phyloP scores from a whole-genome alignment of 2,797 vertebrate species.

The Monodelphis domestica region DNA sequence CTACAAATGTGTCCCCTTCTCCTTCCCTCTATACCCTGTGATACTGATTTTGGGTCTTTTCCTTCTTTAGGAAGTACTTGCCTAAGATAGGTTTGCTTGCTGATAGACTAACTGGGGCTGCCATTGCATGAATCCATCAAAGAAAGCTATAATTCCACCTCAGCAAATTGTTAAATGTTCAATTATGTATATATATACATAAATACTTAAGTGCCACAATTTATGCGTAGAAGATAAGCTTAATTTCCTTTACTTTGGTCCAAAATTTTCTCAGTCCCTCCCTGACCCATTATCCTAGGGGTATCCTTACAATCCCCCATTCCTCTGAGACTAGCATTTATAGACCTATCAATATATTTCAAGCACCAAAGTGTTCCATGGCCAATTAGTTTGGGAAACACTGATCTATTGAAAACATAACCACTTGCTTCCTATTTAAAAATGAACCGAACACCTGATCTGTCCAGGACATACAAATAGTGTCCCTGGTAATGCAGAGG shows the following conservation, averaged over 20 bases:
- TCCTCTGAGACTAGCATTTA: background rate
- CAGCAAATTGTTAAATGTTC: background rate
- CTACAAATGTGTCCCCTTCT: background rate
- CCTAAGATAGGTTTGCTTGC: background rate
- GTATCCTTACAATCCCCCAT: background rate
- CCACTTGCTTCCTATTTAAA: conserved; percentile 33
- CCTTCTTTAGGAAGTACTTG: background rate
- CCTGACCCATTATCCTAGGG: background rate
- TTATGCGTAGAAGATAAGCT: background rate
- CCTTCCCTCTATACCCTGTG: background rate
- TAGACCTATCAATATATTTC: background rate
- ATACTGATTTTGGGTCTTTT: background rate
- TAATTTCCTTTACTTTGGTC: background rate
- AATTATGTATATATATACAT: background rate
- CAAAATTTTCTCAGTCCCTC: background rate
- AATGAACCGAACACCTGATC: conserved; percentile 8
- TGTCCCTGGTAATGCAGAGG: background rate
- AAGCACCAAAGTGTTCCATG: background rate
- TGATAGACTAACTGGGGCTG: background rate
- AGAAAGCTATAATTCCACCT: background rate
- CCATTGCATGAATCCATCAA: background rate
- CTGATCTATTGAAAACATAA: background rate
- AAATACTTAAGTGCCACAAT: background rate
- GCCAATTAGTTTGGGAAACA: background rate
- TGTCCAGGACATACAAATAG: conserved; percentile 8